phyloP scores from a whole-genome alignment of 2,797 vertebrate species.

The Strix occidentalis region DNA sequence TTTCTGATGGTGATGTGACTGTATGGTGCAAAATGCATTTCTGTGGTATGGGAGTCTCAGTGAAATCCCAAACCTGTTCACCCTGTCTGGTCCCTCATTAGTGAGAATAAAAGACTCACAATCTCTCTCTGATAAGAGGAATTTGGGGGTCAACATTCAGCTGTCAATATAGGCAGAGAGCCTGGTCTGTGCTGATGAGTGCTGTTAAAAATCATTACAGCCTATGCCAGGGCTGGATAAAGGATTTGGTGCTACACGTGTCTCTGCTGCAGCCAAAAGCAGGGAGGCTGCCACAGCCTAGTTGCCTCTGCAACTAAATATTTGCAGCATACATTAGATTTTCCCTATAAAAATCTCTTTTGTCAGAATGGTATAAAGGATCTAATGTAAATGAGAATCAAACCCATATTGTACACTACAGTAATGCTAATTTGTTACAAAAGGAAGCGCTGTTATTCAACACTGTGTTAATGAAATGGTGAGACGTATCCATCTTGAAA shows the following conservation, averaged over 20 bases:
- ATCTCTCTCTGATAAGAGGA: background rate
- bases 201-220: background rate
- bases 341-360: background rate
- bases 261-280: background rate
- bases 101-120: background rate
- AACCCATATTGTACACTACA: background rate
- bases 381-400: background rate
- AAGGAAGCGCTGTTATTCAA: background rate
- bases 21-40: background rate
- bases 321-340: background rate
- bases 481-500: background rate
- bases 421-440: background rate
- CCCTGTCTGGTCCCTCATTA: background rate
- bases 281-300: background rate
- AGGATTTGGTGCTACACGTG: background rate
- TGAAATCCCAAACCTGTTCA: background rate
- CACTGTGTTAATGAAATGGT: background rate
- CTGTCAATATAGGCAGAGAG: accelerated
- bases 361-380: background rate
- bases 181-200: background rate
- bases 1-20: background rate
- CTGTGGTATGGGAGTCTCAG: background rate
- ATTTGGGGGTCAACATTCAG: background rate
- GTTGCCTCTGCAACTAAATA: background rate
- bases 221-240: background rate